These are phyloP conservation scores for Myopa tessellatipennis DNA, from an alignment of 2,888 invertebrate species.

Conservation along the genomic window DNA sequence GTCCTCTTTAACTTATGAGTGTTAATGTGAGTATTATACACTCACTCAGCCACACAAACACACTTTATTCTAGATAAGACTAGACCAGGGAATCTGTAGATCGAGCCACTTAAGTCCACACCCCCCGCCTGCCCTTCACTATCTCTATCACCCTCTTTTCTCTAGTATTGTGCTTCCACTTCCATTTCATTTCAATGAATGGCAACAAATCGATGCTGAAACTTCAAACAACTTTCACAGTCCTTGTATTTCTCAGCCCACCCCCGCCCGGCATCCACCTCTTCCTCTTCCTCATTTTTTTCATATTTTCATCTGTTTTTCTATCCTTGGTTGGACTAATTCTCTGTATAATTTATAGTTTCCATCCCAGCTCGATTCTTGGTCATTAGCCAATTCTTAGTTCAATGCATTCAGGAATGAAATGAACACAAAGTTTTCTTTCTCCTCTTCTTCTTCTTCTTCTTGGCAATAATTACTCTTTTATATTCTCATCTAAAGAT, in stretches of 20 bases:
- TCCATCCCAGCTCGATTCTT: constrained; percentile 40
- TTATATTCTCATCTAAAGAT: constrained; percentile 20
- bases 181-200: constrained; percentile 50
- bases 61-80: not conserved
- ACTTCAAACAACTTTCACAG: constrained; percentile 48
- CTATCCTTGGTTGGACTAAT: not conserved
- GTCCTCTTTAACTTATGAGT: constrained; percentile 17
- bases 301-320: constrained; percentile 9
- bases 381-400: constrained; percentile 46
- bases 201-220: constrained; percentile 33
- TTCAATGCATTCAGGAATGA: constrained; percentile 39
- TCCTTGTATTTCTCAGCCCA: constrained; percentile 11
- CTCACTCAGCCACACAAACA: not conserved
- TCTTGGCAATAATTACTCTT: constrained; percentile 31
- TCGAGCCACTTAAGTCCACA: constrained; percentile 13
- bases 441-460: not conserved
- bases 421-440: constrained; percentile 9
- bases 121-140: not conserved
- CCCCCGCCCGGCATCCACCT: not conserved
- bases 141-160: not conserved
- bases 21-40: constrained; percentile 34
- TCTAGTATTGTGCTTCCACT: constrained; percentile 36
- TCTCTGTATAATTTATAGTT: constrained; percentile 50
- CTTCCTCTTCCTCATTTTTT: not conserved
- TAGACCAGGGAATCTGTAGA: not conserved